These are phyloP conservation scores for Tapera naevia DNA, from an alignment of 2,797 vertebrate species.

Conservation along the genomic window DNA sequence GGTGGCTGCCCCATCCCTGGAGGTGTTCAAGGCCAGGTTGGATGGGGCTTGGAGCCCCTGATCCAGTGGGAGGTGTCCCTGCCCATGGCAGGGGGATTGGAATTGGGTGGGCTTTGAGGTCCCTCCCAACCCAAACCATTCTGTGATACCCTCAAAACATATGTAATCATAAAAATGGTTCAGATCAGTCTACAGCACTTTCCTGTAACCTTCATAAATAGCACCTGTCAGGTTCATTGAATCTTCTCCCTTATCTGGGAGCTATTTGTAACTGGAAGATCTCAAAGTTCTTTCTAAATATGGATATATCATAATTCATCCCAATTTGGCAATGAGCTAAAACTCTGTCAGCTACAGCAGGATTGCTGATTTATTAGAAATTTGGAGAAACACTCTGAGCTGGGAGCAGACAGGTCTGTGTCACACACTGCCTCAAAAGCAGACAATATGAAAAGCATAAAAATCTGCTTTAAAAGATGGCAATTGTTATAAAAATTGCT, in stretches of 20 bases:
- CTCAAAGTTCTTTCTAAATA: conserved; percentile 46
- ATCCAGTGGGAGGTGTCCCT: too few relatives aligned
- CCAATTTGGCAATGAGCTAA: not conserved
- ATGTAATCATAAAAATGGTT: not conserved
- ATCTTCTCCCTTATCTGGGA: not conserved
- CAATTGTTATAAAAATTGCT: not conserved
- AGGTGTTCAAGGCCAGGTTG: too few relatives aligned
- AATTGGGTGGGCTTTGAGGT: too few relatives aligned
- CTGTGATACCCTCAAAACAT: not conserved
- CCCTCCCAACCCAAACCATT: too few relatives aligned
- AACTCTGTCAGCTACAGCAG: not conserved
- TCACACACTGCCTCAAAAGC: not conserved
- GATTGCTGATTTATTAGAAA: conserved; percentile 14
- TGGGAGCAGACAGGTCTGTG: conserved; percentile 25
- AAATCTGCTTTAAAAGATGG: not conserved
- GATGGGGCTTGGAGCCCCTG: too few relatives aligned
- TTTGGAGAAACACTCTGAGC: not conserved
- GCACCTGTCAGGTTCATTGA: not conserved
- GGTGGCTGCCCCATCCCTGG: too few relatives aligned
- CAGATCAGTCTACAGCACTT: not conserved
- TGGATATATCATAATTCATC: conserved; percentile 36
- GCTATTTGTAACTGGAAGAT: conserved; percentile 26
- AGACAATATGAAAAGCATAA: not conserved
- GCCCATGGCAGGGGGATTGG: too few relatives aligned
- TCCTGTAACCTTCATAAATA: not conserved